These are phyloP conservation scores for Kradibia gibbosae DNA, from an alignment of 1,140 invertebrate genomes.

Conservation along the genomic window DNA sequence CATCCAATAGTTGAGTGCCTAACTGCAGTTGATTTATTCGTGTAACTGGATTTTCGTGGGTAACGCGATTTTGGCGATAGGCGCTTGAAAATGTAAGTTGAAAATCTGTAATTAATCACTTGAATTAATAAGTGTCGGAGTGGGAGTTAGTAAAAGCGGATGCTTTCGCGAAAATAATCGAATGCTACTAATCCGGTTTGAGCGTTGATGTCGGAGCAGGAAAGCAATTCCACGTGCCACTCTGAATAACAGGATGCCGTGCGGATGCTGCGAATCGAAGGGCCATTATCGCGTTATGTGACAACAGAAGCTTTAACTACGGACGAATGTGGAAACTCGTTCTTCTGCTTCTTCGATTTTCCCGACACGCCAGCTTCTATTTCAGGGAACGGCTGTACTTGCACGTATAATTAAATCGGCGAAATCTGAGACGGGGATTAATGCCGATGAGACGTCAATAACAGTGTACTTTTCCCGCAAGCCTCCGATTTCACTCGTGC, in stretches of 20 bases:
- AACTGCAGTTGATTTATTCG: background rate
- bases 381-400: background rate
- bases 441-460: slow-evolving; percentile 14
- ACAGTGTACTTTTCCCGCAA: background rate
- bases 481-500: background rate
- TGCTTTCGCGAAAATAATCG: background rate
- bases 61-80: background rate
- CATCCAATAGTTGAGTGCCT: background rate
- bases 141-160: background rate
- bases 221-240: background rate
- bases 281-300: background rate
- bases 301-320: background rate
- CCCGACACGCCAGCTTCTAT: background rate
- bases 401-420: slow-evolving; percentile 19
- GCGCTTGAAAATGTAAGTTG: background rate
- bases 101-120: background rate
- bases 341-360: background rate
- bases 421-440: slow-evolving; percentile 15
- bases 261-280: slow-evolving; percentile 14
- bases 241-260: background rate
- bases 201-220: background rate
- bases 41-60: background rate
- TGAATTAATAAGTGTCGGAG: background rate
- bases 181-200: background rate
- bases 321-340: background rate